Evolutionary conservation across 2,113 vertebrate genomes (phyloP).

Genomic region (Myxocyprinus asiaticus): DNA sequence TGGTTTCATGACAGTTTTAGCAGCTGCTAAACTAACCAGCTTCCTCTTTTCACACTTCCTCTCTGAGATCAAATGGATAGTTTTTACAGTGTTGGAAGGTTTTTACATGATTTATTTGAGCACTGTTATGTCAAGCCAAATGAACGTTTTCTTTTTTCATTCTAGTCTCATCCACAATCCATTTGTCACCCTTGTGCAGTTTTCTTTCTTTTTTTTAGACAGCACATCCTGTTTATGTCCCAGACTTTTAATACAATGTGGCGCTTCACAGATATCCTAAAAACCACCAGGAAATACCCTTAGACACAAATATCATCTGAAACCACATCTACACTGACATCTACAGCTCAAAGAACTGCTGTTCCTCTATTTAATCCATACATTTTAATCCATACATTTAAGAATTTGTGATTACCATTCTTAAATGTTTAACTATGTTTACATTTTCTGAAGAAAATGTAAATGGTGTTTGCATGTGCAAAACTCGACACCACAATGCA

Average conservation of each 20-base stretch:
- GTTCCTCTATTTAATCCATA: neutral
- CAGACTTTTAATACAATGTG: slow-evolving; percentile 29
- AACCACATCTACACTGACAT: neutral
- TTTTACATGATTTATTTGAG: neutral
- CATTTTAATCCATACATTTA: neutral
- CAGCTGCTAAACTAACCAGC: neutral
- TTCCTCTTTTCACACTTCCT: neutral
- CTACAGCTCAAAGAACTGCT: neutral
- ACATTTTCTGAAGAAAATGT: neutral
- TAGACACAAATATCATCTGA: slow-evolving; percentile 34
- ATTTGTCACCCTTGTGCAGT: neutral
- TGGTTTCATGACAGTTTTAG: neutral
- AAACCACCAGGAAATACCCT: slow-evolving; percentile 43
- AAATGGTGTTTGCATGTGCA: no score
- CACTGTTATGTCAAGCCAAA: neutral
- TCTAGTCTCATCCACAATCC: neutral
- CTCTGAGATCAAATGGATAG: neutral
- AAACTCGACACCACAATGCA: no score
- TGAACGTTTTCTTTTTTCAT: neutral
- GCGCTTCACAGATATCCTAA: slow-evolving; percentile 22
- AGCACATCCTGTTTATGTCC: slow-evolving; percentile 40
- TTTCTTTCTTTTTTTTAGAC: slow-evolving; percentile 2
- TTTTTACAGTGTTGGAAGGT: neutral
- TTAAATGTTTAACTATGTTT: neutral
- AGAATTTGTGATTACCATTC: no score